Evolutionary conservation across 2,797 vertebrate genomes (phyloP).

Genomic region (Sparidentex hasta): DNA sequence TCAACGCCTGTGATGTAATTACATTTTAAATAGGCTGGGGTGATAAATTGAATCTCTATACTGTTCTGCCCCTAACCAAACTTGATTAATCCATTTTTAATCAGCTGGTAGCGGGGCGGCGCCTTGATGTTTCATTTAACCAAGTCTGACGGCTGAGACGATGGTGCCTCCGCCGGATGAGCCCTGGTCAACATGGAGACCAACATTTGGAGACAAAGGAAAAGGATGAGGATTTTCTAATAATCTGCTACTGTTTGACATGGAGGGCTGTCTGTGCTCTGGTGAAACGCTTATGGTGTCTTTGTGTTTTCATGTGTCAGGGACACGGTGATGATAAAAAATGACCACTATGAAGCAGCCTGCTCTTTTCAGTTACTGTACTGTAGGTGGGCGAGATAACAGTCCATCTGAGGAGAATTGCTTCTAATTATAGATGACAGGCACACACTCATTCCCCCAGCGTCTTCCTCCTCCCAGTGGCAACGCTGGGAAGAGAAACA

Average conservation of each 20-base stretch:
- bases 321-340: slow-evolving; percentile 27
- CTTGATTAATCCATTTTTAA: slow-evolving; percentile 87
- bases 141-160: slow-evolving; percentile 56
- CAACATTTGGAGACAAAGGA: slow-evolving; percentile 26
- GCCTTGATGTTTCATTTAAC: slow-evolving; percentile 82
- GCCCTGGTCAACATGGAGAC: slow-evolving; percentile 29
- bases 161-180: slow-evolving; percentile 43
- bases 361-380: slow-evolving; percentile 46
- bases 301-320: slow-evolving; percentile 11
- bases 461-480: slow-evolving; percentile 63
- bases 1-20: slow-evolving; percentile 83
- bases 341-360: slow-evolving; percentile 39
- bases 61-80: slow-evolving; percentile 78
- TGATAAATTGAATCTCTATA: slow-evolving; percentile 83
- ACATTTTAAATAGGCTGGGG: slow-evolving; percentile 79
- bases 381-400: slow-evolving; percentile 57
- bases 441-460: slow-evolving; percentile 53
- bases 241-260: slow-evolving; percentile 8
- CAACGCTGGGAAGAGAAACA: slow-evolving; percentile 52
- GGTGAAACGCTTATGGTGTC: background rate
- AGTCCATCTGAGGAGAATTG: slow-evolving; percentile 59
- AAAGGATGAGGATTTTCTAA: slow-evolving; percentile 15
- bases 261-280: background rate
- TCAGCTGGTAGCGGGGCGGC: slow-evolving; percentile 78
- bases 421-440: slow-evolving; percentile 76